Percentiles rank a stretch among this genome's conserved stretches.
Conservation (phyloP, 2,888 invertebrate species). For the Tetragonula carbonaria region DNA sequence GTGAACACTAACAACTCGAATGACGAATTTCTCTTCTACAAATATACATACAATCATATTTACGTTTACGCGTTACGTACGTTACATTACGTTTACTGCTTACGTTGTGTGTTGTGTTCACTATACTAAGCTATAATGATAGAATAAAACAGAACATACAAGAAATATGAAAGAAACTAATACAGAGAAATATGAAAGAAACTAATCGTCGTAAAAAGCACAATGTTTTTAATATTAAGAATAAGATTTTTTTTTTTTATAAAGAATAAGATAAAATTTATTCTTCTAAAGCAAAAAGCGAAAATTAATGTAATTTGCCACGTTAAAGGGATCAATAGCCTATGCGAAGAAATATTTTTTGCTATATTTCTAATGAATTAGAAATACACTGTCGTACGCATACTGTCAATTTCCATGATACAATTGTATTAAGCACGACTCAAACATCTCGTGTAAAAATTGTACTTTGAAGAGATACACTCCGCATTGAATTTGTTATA, state of each 20-base stretch:
- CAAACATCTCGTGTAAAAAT: neutral
- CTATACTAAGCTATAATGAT: neutral
- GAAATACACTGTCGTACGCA: neutral
- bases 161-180: neutral
- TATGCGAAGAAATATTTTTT: neutral
- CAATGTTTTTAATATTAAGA: neutral
- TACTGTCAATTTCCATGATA: neutral
- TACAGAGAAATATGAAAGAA: neutral
- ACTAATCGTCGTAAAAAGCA: slow-evolving; percentile 1
- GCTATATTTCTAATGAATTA: neutral
- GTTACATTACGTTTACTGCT: neutral
- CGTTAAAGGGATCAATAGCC: slow-evolving; percentile 43
- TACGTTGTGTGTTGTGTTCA: neutral
- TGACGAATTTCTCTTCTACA: slow-evolving; percentile 21
- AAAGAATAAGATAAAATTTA: neutral
- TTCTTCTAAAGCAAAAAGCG: neutral
- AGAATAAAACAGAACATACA: slow-evolving; percentile 2
- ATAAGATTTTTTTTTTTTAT: no score
- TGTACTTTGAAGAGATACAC: neutral
- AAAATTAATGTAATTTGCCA: neutral
- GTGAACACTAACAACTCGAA: slow-evolving; percentile 24
- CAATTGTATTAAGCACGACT: neutral
- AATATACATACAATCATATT: slow-evolving; percentile 43
- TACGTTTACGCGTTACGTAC: neutral
- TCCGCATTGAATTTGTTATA: neutral